phyloP scores from a whole-genome alignment of 2,797 vertebrate genomes.

The Monodelphis domestica region DNA sequence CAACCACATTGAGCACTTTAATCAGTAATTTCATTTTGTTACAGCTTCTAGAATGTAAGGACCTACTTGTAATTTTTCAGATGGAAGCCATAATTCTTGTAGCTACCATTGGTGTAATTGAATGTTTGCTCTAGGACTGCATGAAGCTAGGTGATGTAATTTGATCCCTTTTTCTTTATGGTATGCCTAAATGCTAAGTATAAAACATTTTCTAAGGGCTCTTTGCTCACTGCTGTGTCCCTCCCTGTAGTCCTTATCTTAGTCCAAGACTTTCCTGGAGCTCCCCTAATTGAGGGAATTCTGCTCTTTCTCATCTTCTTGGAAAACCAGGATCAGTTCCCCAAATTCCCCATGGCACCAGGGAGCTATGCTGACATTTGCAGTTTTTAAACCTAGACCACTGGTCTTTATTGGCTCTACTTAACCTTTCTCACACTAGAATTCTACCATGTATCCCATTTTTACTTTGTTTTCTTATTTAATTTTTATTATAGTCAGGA shows the following conservation, averaged over 20 bases:
- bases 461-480: not conserved
- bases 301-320: not conserved
- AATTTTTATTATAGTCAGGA: not conserved
- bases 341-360: not conserved
- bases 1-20: slow-evolving; percentile 3
- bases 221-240: not conserved
- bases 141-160: not conserved
- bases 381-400: not conserved
- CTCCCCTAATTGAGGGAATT: not conserved
- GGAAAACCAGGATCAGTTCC: not conserved
- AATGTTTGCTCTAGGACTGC: not conserved
- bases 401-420: not conserved
- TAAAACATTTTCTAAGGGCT: slow-evolving; percentile 18
- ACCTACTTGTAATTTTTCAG: not conserved
- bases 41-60: not conserved
- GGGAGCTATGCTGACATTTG: not conserved
- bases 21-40: slow-evolving; percentile 32
- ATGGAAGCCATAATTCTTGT: not conserved
- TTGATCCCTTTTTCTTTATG: not conserved
- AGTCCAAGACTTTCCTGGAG: slow-evolving; percentile 6
- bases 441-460: not conserved
- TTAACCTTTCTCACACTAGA: not conserved
- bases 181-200: not conserved
- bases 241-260: not conserved
- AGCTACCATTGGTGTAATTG: not conserved